phyloP scores from a whole-genome alignment of 92 coral and sea anemone species.

The Bergia sp. region DNA sequence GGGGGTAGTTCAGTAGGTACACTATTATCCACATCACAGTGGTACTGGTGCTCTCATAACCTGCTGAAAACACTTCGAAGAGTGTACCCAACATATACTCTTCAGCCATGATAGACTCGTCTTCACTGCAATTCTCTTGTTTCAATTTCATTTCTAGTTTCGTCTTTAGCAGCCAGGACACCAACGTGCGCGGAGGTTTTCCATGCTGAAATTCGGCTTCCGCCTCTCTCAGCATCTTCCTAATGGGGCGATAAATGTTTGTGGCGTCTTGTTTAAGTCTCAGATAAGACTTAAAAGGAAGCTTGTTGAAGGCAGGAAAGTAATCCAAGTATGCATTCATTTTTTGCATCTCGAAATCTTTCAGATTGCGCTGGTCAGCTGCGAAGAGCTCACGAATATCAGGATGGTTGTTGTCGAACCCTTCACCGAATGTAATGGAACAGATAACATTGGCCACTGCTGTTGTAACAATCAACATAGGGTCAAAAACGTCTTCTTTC shows the following conservation, averaged over 20 bases:
- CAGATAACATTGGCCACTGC: conserved; percentile 12
- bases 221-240: background rate
- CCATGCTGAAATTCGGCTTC: background rate
- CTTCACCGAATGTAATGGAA: conserved; percentile 3
- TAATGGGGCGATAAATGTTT: background rate
- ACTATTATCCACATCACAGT: background rate
- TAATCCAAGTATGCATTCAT: background rate
- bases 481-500: background rate
- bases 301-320: background rate
- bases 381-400: background rate
- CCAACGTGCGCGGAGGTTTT: conserved; percentile 1
- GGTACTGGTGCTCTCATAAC: background rate
- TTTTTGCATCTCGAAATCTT: background rate
- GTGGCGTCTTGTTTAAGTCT: background rate
- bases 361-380: conserved; percentile 9
- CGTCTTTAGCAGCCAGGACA: background rate
- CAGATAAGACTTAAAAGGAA: background rate
- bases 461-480: background rate
- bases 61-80: background rate
- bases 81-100: background rate
- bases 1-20: background rate
- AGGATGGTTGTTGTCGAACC: background rate
- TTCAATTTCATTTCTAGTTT: background rate
- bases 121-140: background rate
- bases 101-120: background rate